Evolutionary conservation across 2,797 vertebrate species (phyloP).

Genomic region (Pseudopleuronectes americanus): DNA sequence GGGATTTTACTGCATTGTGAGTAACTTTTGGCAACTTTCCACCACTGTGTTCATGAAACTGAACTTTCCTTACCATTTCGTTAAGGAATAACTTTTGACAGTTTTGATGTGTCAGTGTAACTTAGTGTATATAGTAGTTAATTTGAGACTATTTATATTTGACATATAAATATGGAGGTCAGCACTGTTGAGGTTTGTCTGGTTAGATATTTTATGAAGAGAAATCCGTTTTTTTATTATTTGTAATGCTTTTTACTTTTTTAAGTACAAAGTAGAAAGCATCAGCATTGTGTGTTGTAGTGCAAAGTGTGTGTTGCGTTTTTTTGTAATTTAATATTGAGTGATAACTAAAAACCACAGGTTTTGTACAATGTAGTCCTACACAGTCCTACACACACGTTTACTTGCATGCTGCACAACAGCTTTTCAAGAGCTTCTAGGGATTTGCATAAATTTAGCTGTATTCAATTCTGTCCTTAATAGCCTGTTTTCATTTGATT

Average conservation of each 20-base stretch:
- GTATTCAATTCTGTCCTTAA: slow-evolving; percentile 31
- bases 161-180: background rate
- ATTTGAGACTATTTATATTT: slow-evolving; percentile 3
- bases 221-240: background rate
- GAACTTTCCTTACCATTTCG: too few relatives aligned
- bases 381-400: background rate
- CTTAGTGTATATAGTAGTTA: background rate
- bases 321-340: background rate
- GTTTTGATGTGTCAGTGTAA: slow-evolving; percentile 4
- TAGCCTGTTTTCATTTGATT: slow-evolving; percentile 28
- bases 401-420: background rate
- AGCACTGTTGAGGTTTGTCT: slow-evolving; percentile 3
- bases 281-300: background rate
- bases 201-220: background rate
- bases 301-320: background rate
- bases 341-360: background rate
- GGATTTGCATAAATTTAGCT: slow-evolving; percentile 70
- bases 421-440: slow-evolving; percentile 15
- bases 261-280: background rate
- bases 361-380: background rate
- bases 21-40: slow-evolving; percentile 65
- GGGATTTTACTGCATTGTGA: slow-evolving; percentile 90
- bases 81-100: background rate
- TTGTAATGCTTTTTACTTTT: background rate
- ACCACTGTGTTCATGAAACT: background rate